Percentiles rank a stretch among this genome's conserved stretches.
These are phyloP conservation scores for Proterorhinus semilunaris DNA, from an alignment of 2,113 vertebrate species.

Conservation along the genomic window DNA sequence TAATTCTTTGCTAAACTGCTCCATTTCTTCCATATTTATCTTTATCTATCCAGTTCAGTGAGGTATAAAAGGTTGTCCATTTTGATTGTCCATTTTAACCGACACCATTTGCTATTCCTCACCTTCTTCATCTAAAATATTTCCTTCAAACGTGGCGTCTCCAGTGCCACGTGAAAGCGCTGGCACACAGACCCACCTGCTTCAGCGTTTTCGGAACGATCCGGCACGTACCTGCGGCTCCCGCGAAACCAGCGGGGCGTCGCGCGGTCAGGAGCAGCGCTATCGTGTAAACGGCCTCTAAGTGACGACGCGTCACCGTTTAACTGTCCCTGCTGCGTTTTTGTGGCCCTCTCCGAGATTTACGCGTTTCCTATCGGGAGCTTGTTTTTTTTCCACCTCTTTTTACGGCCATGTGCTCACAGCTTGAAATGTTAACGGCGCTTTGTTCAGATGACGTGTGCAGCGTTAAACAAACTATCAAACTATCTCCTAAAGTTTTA, in stretches of 20 bases:
- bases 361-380: background rate
- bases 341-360: slow-evolving; percentile 3
- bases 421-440: background rate
- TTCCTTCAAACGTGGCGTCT: background rate
- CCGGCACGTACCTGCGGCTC: background rate
- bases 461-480: background rate
- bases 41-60: no score
- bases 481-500: no score
- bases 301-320: background rate
- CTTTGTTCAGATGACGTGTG: background rate
- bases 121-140: no score
- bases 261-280: background rate
- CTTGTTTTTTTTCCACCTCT: slow-evolving; percentile 3
- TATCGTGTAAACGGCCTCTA: background rate
- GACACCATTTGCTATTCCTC: no score
- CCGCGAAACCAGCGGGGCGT: background rate
- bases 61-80: no score
- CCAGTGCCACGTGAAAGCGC: background rate
- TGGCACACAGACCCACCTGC: background rate
- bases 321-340: slow-evolving; percentile 1
- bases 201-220: background rate
- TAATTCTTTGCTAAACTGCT: no score
- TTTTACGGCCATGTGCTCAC: background rate
- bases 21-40: no score
- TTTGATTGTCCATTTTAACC: no score